Base-by-base conservation (phyloP, 2,888 invertebrate species). In the Harpagoxenus sublaevis region DNA sequence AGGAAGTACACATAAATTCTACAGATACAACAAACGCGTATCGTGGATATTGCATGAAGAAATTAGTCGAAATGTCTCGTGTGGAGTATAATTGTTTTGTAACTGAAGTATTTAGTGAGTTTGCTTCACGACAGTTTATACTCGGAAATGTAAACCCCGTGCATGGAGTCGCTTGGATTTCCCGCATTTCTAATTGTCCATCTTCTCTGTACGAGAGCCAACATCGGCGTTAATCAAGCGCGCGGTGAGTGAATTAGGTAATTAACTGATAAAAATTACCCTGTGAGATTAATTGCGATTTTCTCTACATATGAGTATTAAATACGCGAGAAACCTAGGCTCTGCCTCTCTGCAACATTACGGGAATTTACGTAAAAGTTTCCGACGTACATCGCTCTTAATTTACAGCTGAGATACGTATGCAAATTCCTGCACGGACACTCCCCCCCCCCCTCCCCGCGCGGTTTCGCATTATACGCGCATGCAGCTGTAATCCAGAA, bases 331-430 rank as follows among this genome's bases (percentile, higher is more conserved):
- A n/a, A 4, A 51, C 9, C n/a, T 23, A 1, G 8, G 23, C 5
- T 70, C 31, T 55, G 42, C 4, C 23, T 23, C 23, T 23, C 23
- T 23, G 28, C 31, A 62, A 31, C 18, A 35, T n/a, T n/a, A 3
- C n/a, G 15, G 35, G 35, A 62, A 39, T 45, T 81, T 73, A 23
- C 45, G 15, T 48, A 48, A 70, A 48, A 73, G 39, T 55, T 81
- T 51, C 18, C 28, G 18, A 48, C 45, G 0, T 18, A 45, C 42
- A 31, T 78, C 39, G 18, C 18, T 51, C 48, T 62, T 53, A 65
- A 77, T 77, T 81, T 4, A 42, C 28, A 73, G 28, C 39, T 71
- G 68, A 66, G 60, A 73, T 81, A 73, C 71, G 35, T 45, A 79
- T 71, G 79, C 48, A 79, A 60, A 71, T 81, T 73, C 12, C 12